phyloP scores from a whole-genome alignment of 2,113 vertebrate genomes.

The Amblyornis subalaris region DNA sequence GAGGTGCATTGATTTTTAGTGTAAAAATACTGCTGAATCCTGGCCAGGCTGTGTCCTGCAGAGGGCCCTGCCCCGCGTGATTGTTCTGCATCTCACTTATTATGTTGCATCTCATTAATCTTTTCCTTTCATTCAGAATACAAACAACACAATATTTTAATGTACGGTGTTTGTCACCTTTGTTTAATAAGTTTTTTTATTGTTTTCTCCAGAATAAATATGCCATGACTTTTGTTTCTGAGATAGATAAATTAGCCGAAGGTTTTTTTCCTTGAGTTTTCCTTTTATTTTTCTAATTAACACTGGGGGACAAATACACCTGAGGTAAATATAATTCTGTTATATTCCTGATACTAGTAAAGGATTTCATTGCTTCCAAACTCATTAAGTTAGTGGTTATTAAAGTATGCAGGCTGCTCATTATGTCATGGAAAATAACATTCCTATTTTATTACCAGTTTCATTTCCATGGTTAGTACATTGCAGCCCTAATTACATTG shows the following conservation, averaged over 20 bases:
- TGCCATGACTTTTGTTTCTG: background rate
- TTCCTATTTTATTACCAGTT: background rate
- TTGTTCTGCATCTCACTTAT: background rate
- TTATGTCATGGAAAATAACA: slow-evolving; percentile 9
- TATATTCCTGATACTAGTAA: background rate
- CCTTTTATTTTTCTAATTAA: background rate
- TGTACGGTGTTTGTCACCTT: background rate
- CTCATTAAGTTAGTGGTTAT: slow-evolving; percentile 6
- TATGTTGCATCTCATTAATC: background rate
- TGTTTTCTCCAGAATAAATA: background rate
- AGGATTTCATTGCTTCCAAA: background rate
- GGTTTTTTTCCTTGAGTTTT: background rate
- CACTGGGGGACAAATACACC: background rate
- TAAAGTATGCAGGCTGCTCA: slow-evolving; percentile 8
- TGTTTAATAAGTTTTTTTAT: background rate
- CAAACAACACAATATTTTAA: background rate
- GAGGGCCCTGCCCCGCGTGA: background rate
- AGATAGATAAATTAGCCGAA: background rate
- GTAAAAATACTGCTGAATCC: background rate
- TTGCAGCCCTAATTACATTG: background rate
- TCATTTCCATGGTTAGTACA: background rate
- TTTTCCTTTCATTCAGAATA: background rate
- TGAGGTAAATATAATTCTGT: slow-evolving; percentile 1
- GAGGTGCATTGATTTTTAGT: background rate
- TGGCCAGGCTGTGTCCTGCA: background rate